Evolutionary conservation across 2,113 vertebrate species (phyloP), one percentile per base, ranked within the genome.

Genomic region (Oreocharis arfaki): DNA sequence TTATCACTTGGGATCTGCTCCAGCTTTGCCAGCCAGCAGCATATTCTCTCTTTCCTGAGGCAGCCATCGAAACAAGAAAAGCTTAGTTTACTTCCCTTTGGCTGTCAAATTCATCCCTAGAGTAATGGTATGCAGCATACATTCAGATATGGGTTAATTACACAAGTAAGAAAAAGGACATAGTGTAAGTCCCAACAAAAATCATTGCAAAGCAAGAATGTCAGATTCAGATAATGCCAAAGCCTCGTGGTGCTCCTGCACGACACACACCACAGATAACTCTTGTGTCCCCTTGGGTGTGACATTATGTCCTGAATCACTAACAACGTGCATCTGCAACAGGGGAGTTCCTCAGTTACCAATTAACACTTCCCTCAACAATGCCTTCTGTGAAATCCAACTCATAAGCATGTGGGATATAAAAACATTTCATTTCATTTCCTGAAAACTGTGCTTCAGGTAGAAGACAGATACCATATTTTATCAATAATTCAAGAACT

Each of bases 401-500:
- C 35, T 87, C 46, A 11, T 44, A 63, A 74, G 28, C 10, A 41
- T 41, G 50, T 13, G 19, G 32, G 22, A 85, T 75, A 57, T 60
- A 77, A 89, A 84, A 63, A 28, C 3, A 3, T 21, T 44, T 46
- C 16, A 19, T 84, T 37, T 53, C n/a, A 26, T 79, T 79, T 85
- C 44, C 22, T 71, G 33, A 57, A 52, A 85, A 23, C 0, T 74
- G 30, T 52, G 63, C 44, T 70, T 46, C n/a, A 65, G n/a, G 30
- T 68, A 60, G 21, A 55, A 67, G 35, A 82, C 19, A 56, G 10
- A 71, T 63, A 84, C 13, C 6, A 3, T 17, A 42, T 56, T 91
- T 87, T 82, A 82, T 78, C 44, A 90, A 33, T 50, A 79, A 76
- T 65, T 90, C 32, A 80, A 65, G 55, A 94, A 53, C 41, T 64